Evolutionary conservation across 2,113 vertebrate species (phyloP), one percentile per base, ranked within the genome.

Genomic region (Nansenia antarctica): DNA sequence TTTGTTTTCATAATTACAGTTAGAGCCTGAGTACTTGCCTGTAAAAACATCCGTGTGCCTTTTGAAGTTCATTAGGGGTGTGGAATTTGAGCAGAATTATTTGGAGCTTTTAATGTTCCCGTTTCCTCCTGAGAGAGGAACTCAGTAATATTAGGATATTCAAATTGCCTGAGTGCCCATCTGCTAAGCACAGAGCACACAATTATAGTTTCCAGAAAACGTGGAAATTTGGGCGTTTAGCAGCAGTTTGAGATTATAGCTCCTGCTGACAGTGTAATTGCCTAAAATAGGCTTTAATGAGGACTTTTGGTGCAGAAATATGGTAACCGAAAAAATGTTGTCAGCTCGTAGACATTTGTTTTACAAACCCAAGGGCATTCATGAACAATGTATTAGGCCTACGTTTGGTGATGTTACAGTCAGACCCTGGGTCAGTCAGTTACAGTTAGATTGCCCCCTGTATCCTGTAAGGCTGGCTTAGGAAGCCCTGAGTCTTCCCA

Each of bases 1-100:
- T 90, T 91, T 90, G 84, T 87, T 89, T 91, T 87, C 81, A 82
- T 85, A 90, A 89, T 91, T 87, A 81, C 81, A 63, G 74, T 87
- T 83, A 86, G 86, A 85, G 79, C 73, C 71, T 69, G 80, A 79
- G 74, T 7, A 6, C 84, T 64, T 58, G 81, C 84, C 87, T 86
- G 83, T 77, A 77, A 87, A 90, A 89, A 89, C 86, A 88, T 89
- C 87, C 84, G 37, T 62, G 67, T 34, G 29, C 76, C 82, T 85
- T 88, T 90, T 85, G 78, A 88, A 86, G 84, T 90, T 88, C 82
- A 85, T 86, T 89, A 49, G 52, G 37, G 37, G 74, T 70, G 74
- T 84, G 78, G 84, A 88, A 89, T 85, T 84, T 84, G 72, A 85
- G 76, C 68, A 62, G 78, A 82, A 85, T 86, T 85, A 82, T 87